A percentile compares a stretch with the other conserved stretches of the same genome.
Conservation (phyloP, 2,113 vertebrate species). For the Scalopus aquaticus region DNA sequence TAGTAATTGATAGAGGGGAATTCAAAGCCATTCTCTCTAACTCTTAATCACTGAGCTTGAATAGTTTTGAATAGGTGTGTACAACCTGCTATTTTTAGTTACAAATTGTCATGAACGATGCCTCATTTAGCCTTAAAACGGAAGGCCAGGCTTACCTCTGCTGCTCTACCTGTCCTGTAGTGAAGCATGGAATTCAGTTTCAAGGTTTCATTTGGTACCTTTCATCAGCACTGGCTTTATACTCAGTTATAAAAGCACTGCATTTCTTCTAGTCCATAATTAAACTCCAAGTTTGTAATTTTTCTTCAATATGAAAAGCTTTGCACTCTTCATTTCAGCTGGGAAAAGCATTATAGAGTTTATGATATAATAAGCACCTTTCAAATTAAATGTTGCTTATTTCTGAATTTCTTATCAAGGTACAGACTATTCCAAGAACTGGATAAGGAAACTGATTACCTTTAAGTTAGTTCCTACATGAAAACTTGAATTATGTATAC, state of each 20-base stretch:
- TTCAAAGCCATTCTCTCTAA: slow-evolving; percentile 33
- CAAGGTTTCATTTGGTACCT: not conserved
- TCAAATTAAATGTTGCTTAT: slow-evolving; percentile 28
- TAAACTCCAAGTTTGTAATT: slow-evolving; percentile 22
- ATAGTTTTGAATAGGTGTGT: slow-evolving; percentile 28
- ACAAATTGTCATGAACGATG: slow-evolving; percentile 6
- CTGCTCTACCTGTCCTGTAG: not conserved
- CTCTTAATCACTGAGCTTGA: not conserved
- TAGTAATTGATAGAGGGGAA: slow-evolving; percentile 13
- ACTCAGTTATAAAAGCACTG: not conserved
- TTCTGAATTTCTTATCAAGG: slow-evolving; percentile 31
- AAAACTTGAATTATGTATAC: slow-evolving; percentile 30
- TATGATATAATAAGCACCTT: slow-evolving; percentile 48
- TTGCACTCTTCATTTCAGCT: slow-evolving; percentile 30
- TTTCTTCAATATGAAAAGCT: slow-evolving; percentile 29
- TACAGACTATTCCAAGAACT: slow-evolving; percentile 27
- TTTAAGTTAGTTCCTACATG: slow-evolving; percentile 13
- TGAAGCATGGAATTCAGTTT: not conserved
- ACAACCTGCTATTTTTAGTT: not conserved
- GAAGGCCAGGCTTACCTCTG: not conserved
- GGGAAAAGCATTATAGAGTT: slow-evolving; percentile 6
- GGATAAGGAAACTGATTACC: not conserved
- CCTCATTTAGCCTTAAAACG: not conserved
- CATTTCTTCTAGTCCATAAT: slow-evolving; percentile 11
- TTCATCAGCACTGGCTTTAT: not conserved